Percentiles rank a stretch among this genome's conserved stretches.
phyloP scores from a whole-genome alignment of 2,113 vertebrate genomes.

The Haemorhous mexicanus region DNA sequence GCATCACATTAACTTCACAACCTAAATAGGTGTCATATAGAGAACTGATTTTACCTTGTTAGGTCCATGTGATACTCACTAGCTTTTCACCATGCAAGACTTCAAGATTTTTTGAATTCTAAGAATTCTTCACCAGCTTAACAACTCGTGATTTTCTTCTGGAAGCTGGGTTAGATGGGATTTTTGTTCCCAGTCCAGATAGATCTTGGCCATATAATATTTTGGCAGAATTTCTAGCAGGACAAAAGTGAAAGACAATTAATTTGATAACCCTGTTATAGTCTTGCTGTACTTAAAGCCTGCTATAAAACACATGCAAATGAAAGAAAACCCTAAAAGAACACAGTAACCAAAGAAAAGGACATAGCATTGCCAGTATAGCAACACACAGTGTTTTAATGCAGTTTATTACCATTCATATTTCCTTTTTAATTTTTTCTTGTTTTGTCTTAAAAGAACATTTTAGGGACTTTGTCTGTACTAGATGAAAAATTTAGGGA shows the following conservation, averaged over 20 bases:
- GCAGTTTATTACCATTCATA: neutral
- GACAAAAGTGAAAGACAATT: neutral
- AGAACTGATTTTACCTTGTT: neutral
- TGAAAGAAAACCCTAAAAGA: neutral
- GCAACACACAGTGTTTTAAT: neutral
- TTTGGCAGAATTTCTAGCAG: neutral
- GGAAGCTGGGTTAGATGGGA: neutral
- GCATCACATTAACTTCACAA: neutral
- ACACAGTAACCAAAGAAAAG: neutral
- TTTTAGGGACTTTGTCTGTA: neutral
- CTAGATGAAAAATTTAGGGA: neutral
- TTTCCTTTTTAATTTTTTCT: neutral
- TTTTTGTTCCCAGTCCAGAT: neutral
- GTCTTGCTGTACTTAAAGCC: neutral
- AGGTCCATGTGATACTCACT: neutral
- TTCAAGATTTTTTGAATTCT: neutral
- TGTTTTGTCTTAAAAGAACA: neutral
- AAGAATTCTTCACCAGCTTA: neutral
- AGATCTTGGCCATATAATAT: neutral
- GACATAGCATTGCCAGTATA: neutral
- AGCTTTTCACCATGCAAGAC: neutral
- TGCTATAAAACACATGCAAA: neutral
- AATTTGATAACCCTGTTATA: neutral
- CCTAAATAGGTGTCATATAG: neutral
- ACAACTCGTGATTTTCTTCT: fast-evolving